phyloP scores from a whole-genome alignment of 2,888 invertebrate genomes.

The Troides oblongomaculatus region DNA sequence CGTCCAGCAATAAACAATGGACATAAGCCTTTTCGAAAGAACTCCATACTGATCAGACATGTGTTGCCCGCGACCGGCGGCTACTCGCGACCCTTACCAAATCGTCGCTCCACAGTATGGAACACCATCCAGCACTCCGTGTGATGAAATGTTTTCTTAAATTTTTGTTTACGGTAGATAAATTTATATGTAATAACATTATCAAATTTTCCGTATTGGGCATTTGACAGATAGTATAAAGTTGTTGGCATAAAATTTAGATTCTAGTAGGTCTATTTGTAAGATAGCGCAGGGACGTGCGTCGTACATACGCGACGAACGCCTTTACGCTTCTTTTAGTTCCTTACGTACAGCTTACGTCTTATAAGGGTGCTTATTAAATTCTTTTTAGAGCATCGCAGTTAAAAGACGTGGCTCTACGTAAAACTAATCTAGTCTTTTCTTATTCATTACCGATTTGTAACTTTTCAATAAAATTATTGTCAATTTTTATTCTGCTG shows the following conservation, averaged over 20 bases:
- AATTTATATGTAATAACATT: constrained; percentile 25
- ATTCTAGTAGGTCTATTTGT: constrained; percentile 40
- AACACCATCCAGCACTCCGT: neutral
- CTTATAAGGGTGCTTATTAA: constrained; percentile 34
- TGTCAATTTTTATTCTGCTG: constrained; percentile 3
- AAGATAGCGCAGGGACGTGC: constrained; percentile 58
- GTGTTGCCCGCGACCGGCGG: too few relatives aligned
- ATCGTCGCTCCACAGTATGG: too few relatives aligned
- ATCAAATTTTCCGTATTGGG: constrained; percentile 39
- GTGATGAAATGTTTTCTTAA: constrained; percentile 15
- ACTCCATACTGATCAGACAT: too few relatives aligned
- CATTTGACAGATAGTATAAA: constrained; percentile 27
- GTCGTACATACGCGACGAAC: constrained; percentile 54
- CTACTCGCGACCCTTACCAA: too few relatives aligned
- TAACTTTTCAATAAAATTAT: constrained; percentile 1
- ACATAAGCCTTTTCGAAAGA: too few relatives aligned
- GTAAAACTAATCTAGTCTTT: constrained; percentile 77
- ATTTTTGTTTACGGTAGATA: constrained; percentile 20
- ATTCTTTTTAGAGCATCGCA: neutral
- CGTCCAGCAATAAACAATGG: too few relatives aligned
- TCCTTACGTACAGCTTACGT: constrained; percentile 63
- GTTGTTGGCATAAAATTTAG: constrained; percentile 29
- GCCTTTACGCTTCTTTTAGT: constrained; percentile 64
- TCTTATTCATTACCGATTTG: constrained; percentile 36
- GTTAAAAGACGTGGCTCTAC: constrained; percentile 53